Percentiles rank a stretch among this genome's conserved stretches.
Conservation (phyloP, 2,888 invertebrate genomes). For the Yponomeuta malinellus region DNA sequence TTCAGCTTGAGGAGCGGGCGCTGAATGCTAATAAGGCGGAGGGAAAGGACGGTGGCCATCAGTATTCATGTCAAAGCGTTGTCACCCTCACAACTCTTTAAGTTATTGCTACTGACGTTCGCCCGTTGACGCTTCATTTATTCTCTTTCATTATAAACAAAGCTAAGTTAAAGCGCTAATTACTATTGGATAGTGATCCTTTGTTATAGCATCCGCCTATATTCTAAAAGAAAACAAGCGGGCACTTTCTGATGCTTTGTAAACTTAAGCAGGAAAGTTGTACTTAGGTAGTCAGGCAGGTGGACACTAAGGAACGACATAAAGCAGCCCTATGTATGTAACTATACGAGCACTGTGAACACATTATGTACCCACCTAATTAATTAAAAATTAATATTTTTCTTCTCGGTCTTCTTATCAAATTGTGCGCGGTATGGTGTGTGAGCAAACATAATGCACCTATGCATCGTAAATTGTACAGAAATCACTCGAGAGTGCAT, state of each 20-base stretch:
- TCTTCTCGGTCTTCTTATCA: not conserved
- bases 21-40: constrained; percentile 68
- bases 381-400: not conserved
- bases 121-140: constrained; percentile 25
- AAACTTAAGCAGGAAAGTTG: no score
- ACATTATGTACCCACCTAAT: not conserved
- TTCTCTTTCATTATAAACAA: constrained; percentile 21
- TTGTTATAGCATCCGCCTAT: not conserved
- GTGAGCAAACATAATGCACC: not conserved
- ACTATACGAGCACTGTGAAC: no score
- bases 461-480: not conserved
- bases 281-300: no score
- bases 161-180: not conserved
- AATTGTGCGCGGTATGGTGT: not conserved
- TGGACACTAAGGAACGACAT: no score
- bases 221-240: not conserved
- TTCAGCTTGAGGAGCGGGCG: constrained; percentile 52
- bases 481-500: constrained; percentile 13
- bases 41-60: constrained; percentile 56
- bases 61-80: constrained; percentile 63
- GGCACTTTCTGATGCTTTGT: no score
- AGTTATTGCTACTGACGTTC: constrained; percentile 27
- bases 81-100: constrained; percentile 50
- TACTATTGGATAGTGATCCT: not conserved
- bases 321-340: no score